Conservation (phyloP, 2,797 vertebrate species). For the Ibycter americanus region DNA sequence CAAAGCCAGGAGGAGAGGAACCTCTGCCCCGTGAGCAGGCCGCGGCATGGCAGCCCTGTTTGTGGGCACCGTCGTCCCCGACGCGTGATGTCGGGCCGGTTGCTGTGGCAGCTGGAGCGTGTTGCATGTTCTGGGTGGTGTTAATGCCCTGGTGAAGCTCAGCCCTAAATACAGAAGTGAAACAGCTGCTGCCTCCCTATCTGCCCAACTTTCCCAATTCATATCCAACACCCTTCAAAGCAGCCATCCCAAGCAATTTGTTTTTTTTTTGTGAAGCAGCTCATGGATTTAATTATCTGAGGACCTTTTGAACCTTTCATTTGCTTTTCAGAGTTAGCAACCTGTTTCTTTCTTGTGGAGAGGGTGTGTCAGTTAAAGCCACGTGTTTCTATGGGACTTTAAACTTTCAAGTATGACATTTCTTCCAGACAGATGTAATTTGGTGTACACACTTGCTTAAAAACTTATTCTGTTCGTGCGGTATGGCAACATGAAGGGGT, state of each 20-base stretch:
- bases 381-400: slow-evolving; percentile 19
- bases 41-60: background rate
- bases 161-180: background rate
- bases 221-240: background rate
- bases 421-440: background rate
- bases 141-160: background rate
- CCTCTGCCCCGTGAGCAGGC: background rate
- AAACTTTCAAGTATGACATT: background rate
- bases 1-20: background rate
- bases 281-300: background rate
- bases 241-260: background rate
- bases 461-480: background rate
- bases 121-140: too few species aligned
- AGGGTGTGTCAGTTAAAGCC: background rate
- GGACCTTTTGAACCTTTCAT: background rate
- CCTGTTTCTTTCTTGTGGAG: background rate
- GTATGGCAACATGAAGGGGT: background rate
- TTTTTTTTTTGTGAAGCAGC: background rate
- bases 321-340: background rate
- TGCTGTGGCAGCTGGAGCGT: background rate
- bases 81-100: fast-evolving
- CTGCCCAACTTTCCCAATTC: background rate
- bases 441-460: background rate
- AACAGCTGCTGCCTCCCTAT: background rate
- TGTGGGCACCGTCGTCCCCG: fast-evolving